Evolutionary conservation across 2,113 vertebrate species (phyloP).

Genomic region (Fulica atra): DNA sequence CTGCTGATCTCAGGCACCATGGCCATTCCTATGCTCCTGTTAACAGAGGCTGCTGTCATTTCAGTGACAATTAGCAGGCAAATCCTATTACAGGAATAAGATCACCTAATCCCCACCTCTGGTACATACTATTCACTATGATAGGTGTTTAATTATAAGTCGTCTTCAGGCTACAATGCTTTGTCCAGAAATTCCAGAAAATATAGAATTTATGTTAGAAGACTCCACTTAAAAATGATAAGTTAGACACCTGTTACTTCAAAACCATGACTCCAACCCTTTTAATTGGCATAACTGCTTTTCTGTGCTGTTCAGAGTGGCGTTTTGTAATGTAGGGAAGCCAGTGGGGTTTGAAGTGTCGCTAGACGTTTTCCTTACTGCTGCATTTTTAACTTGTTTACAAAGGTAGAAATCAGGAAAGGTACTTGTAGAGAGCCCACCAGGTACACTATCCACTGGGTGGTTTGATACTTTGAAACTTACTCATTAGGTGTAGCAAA

Average conservation of each 20-base stretch:
- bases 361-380: neutral
- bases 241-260: neutral
- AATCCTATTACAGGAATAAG: slow-evolving; percentile 43
- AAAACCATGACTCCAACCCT: neutral
- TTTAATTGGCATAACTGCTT: neutral
- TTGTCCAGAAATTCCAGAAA: neutral
- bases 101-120: slow-evolving; percentile 27
- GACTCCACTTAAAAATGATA: neutral
- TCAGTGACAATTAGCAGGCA: slow-evolving; percentile 43
- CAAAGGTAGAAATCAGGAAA: neutral
- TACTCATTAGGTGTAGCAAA: neutral
- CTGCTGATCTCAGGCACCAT: neutral
- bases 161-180: neutral
- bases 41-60: slow-evolving; percentile 5
- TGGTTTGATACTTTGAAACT: neutral
- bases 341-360: neutral
- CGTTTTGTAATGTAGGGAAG: neutral
- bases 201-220: neutral
- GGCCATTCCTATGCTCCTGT: neutral
- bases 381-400: slow-evolving; percentile 19
- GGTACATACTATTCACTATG: neutral
- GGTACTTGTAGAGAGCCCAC: neutral
- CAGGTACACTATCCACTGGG: neutral
- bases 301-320: neutral
- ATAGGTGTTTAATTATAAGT: neutral